Conservation (phyloP, 2,113 vertebrate species). For the Plotosus lineatus region DNA sequence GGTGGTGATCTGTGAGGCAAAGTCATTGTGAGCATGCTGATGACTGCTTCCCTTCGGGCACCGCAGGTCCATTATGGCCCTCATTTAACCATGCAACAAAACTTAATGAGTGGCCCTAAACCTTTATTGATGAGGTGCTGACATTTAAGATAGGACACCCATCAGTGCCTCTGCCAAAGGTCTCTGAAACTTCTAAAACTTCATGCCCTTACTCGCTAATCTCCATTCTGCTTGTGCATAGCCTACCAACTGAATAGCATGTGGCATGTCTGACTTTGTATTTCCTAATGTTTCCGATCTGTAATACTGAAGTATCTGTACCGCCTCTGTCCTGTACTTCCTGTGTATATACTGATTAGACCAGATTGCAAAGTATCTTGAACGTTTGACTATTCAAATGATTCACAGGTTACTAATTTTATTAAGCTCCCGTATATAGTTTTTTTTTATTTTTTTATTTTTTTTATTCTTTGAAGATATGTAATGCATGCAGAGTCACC, state of each 20-base stretch:
- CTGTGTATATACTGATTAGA: background rate
- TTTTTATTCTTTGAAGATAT: background rate
- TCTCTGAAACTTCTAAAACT: constrained; percentile 45
- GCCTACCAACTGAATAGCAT: background rate
- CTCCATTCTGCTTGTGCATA: background rate
- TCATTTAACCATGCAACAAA: constrained; percentile 50
- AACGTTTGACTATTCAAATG: constrained; percentile 8
- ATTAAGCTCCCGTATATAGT: too few relatives aligned
- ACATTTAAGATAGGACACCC: constrained; percentile 53
- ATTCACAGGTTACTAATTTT: too few relatives aligned
- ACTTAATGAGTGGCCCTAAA: constrained; percentile 52
- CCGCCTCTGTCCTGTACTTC: too few relatives aligned
- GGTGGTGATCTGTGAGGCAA: constrained; percentile 27
- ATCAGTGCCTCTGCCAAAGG: constrained; percentile 35
- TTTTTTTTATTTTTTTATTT: background rate
- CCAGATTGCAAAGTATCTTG: background rate
- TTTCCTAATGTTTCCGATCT: too few relatives aligned
- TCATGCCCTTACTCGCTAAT: constrained; percentile 26
- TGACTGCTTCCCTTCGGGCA: constrained; percentile 52
- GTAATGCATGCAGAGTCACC: background rate
- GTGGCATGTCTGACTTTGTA: background rate
- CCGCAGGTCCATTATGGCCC: constrained; percentile 47
- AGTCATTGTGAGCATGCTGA: constrained; percentile 29
- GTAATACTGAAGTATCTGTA: too few relatives aligned
- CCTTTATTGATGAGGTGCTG: constrained; percentile 48